Base-by-base conservation (phyloP, 2,797 vertebrate genomes). In the Anguilla megastoma region DNA sequence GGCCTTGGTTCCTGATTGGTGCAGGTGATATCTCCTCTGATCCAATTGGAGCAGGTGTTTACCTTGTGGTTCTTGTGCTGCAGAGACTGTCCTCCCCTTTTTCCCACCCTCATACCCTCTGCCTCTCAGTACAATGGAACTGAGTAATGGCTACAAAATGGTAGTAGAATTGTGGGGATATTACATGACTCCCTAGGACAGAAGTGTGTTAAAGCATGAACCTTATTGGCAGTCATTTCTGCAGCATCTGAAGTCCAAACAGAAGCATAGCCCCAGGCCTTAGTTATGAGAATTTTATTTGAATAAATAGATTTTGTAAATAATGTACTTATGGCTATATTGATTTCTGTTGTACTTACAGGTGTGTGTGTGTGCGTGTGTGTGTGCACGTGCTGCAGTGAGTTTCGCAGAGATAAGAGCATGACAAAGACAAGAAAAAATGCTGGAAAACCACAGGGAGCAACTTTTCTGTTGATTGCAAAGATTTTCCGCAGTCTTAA, bases 291-390 rank as follows among this genome's bases (percentile, higher is more conserved):
- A 48, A 50, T 80, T 80, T n/a, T 50, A 82, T 9, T 9, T 4
- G 18, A 82, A 82, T 82, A 82, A 82, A 82, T 79, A 41, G 36
- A 41, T 79, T 79, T 79, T 24, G 33, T 36, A 41, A 79, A 41
- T 7, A 50, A 24, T 48, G 45, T 82, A 36, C 45, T 50, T 50
- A n/a, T 48, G 41, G 21, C n/a, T 82, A 48, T 82, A 82, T 82
- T 50, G 41, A 82, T 50, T 48, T 82, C 3, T 45, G 14, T 21
- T 36, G 24, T n/a, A 27, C 7, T 8, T 69, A n/a, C n/a, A 24
- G 6, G 24, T 24, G 63, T 69, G 27, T 74, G 69, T 12, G 12
- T 79, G 76, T 82, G 33, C 9, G 33, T 41, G 30, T 74, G 3
- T 76, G 33, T 36, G 3, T 14, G 33, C 30, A 16, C 14, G 18